Evolutionary conservation across 2,797 vertebrate genomes (phyloP), one percentile per base, ranked within the genome.

Genomic region (Mormyrus proboscirostris): DNA sequence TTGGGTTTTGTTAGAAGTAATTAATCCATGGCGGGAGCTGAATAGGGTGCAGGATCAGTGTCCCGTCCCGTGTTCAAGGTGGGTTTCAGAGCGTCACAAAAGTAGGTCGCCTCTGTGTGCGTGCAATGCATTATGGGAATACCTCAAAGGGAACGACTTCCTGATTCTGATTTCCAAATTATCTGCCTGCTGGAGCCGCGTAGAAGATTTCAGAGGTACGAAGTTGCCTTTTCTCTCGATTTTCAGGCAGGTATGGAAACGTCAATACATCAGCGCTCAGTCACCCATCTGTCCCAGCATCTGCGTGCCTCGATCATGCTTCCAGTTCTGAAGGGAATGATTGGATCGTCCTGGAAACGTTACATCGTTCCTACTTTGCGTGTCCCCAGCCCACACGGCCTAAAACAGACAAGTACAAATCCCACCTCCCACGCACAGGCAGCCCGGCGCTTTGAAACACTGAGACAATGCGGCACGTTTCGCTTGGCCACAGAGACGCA

Each of bases 1-100:
- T 96, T 95, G 22, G 92, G 95, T 96, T 94, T 93, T 93, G 93
- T 93, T 92, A 91, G 90, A 69, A 85, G 89, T 89, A 95, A 96
- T 96, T 96, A 96, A 96, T 96, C 95, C 95, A 95, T 91, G 91
- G 92, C 91, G 91, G 91, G 88, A 84, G 86, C 90, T 92, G 93
- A 94, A 95, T 94, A 93, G 93, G 93, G 90, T 92, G 91, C 86
- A 91, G 92, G 92, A 95, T 93, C 55, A 47, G 79, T 88, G 86
- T 88, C 86, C 29, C 7, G 9, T 88, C 38, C 86, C 12, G 19
- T 49, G 38, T 9, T 65, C 57, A 38, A 41, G 19, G 55, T 38
- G 6, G 50, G 85, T 47, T 49, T 62, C 55, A 47, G 33, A 10
- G 33, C 86, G 8, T 29, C 6, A 41, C 16, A n/a, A 88, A 88